Percentiles rank a stretch among this genome's conserved stretches.
phyloP scores from a whole-genome alignment of 2,113 vertebrate genomes.

The human region DNA sequence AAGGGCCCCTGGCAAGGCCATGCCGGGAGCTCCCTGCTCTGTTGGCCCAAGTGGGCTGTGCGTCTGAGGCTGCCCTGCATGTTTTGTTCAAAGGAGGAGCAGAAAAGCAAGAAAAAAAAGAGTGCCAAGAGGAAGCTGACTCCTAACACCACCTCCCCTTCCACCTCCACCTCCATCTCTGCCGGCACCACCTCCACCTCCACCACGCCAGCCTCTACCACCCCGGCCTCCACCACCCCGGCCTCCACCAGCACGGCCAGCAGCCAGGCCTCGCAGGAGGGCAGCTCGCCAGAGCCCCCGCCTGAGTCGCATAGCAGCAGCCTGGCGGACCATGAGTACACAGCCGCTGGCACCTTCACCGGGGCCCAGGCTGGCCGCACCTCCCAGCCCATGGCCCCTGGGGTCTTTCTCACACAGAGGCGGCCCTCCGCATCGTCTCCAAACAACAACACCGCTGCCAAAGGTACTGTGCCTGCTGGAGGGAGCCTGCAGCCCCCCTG shows the following conservation, averaged over 20 bases:
- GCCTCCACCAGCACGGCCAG: slow-evolving; percentile 75
- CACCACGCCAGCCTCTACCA: slow-evolving; percentile 17
- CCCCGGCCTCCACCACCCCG: slow-evolving; percentile 46
- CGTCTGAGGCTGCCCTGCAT: background rate
- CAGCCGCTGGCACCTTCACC: slow-evolving; percentile 85
- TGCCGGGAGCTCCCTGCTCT: background rate
- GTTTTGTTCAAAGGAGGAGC: slow-evolving; percentile 92
- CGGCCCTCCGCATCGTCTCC: slow-evolving; percentile 94
- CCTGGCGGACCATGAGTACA: slow-evolving; percentile 94
- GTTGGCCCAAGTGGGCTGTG: no score
- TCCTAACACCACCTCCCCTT: slow-evolving; percentile 80
- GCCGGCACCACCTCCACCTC: background rate
- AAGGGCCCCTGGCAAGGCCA: rapidly evolving
- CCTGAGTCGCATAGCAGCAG: slow-evolving; percentile 92
- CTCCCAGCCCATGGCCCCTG: slow-evolving; percentile 95
- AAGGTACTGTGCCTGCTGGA: slow-evolving; percentile 82
- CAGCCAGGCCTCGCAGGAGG: slow-evolving; percentile 89
- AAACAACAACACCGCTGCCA: slow-evolving; percentile 89
- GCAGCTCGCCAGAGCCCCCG: slow-evolving; percentile 93
- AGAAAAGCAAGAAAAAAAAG: slow-evolving; percentile 98
- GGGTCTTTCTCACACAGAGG: slow-evolving; percentile 95
- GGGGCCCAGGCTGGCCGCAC: slow-evolving; percentile 87
- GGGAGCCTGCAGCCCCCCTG: background rate
- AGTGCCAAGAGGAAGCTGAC: slow-evolving; percentile 95
- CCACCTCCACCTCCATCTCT: background rate